A percentile compares a stretch with the other conserved stretches of the same genome.
These are phyloP conservation scores for Podotricha telesiphe DNA, from an alignment of 2,888 invertebrate genomes.

Conservation along the genomic window DNA sequence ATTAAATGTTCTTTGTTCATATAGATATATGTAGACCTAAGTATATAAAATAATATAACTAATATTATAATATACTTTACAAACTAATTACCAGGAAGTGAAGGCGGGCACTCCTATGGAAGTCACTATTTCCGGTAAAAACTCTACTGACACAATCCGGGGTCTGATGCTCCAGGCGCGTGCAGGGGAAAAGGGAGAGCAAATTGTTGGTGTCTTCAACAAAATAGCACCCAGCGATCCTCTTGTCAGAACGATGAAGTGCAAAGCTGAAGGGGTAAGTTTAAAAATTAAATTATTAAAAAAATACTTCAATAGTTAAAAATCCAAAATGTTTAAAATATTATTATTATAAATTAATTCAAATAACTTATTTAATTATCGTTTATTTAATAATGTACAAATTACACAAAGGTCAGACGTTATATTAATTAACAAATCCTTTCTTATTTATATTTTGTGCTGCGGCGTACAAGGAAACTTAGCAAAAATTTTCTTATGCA, in stretches of 20 bases:
- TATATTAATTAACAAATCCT: neutral
- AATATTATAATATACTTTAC: neutral
- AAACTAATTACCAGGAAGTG: conserved; percentile 53
- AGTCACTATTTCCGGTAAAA: conserved; percentile 79
- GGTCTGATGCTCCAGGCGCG: conserved; percentile 88
- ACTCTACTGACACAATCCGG: conserved; percentile 79
- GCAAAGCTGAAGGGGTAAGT: conserved; percentile 81
- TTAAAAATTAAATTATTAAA: neutral
- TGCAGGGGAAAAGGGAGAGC: conserved; percentile 79
- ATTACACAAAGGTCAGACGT: neutral
- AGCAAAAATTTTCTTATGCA: neutral
- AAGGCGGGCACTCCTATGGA: conserved; percentile 75
- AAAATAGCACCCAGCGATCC: conserved; percentile 74
- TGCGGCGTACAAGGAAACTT: neutral
- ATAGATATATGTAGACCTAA: too few relatives aligned
- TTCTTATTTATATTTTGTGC: conserved; percentile 1
- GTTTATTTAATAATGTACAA: neutral
- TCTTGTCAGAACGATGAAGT: conserved; percentile 81
- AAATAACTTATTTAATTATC: neutral
- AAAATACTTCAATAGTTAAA: too few relatives aligned
- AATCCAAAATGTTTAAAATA: neutral
- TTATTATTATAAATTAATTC: neutral
- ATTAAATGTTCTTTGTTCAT: too few relatives aligned
- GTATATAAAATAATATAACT: neutral
- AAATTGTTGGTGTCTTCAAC: conserved; percentile 85